Evolutionary conservation across 1,140 invertebrate genomes (phyloP), one percentile per base, ranked within the genome.

Genomic region (Hycleus phaleratus): DNA sequence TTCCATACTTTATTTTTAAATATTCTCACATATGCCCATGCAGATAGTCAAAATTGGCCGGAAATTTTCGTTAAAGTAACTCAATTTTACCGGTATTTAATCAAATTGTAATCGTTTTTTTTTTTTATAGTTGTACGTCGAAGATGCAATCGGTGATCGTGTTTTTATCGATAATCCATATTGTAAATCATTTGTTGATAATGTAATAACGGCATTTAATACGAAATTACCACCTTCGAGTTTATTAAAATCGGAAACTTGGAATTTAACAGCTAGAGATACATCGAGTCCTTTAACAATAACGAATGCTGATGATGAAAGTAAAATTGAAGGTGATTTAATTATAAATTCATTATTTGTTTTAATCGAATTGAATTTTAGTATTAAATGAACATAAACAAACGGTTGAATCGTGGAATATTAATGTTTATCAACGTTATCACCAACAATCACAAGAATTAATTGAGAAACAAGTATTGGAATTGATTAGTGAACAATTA

Each of bases 121-220:
- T 42, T 43, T 50, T 38, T 68, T 74, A 81, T 4, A 93, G 84
- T 79, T 93, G 0, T 98, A 93, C 71, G 85, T 97, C 53, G 95
- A 98, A 69, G 95, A 98, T 78, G 91, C 93, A 3, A 73, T 95
- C 0, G 91, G 90, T 48, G 95, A 98, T 67, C 76, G 94, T 49
- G 80, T 90, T 51, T 98, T 95, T 93, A 90, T 97, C 5, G 95
- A 97, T 71, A 85, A 88, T 65, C 84, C 91, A 7, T 88, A 93
- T 72, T 97, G 93, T 73, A 88, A 90, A 71, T 84, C 85, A 32
- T 91, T 97, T 77, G 89, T 95, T 0, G 93, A 96, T 62, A 98
- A 97, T 73, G 90, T 98, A 54, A 75, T 87, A 42, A 90, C 87
- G 0, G 91, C 90, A 7, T 94, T 97, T 72, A 86, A 85, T 48